Percentiles rank a stretch among this genome's conserved stretches.
Evolutionary conservation across 2,797 vertebrate species (phyloP).

Genomic region (Kryptolebias ocellatus): DNA sequence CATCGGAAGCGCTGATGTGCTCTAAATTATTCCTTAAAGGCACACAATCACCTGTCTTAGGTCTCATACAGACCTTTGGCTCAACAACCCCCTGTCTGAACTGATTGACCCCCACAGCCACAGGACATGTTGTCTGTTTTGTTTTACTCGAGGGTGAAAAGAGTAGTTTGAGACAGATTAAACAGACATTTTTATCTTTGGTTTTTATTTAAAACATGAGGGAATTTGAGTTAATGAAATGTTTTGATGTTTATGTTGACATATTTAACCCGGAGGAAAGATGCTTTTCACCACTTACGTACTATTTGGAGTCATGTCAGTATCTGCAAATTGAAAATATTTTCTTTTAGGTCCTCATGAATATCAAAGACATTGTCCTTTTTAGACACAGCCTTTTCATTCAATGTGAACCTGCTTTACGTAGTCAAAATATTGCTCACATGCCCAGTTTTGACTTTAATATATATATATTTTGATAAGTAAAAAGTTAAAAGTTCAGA

Average conservation of each 20-base stretch:
- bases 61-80: conserved; percentile 55
- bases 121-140: conserved; percentile 33
- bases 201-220: conserved; percentile 45
- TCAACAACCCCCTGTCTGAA: conserved; percentile 47
- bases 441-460: background rate
- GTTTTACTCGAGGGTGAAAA: conserved; percentile 65
- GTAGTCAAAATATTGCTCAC: conserved; percentile 23
- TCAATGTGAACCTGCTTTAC: conserved; percentile 31
- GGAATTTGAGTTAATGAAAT: conserved; percentile 69
- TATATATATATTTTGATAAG: background rate
- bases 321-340: conserved; percentile 50
- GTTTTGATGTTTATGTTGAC: conserved; percentile 70
- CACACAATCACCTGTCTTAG: conserved; percentile 72
- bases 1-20: conserved; percentile 25
- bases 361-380: conserved; percentile 34
- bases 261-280: conserved; percentile 62
- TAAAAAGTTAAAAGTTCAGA: conserved; percentile 31
- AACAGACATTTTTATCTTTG: conserved; percentile 55
- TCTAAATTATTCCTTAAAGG: conserved; percentile 58
- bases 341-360: conserved; percentile 35
- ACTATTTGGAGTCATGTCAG: conserved; percentile 60
- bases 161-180: conserved; percentile 64
- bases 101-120: conserved; percentile 46
- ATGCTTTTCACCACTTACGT: conserved; percentile 50
- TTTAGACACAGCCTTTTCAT: conserved; percentile 48